These are phyloP conservation scores for Psix sp. DNA, from an alignment of 1,140 invertebrate species.

Conservation along the genomic window DNA sequence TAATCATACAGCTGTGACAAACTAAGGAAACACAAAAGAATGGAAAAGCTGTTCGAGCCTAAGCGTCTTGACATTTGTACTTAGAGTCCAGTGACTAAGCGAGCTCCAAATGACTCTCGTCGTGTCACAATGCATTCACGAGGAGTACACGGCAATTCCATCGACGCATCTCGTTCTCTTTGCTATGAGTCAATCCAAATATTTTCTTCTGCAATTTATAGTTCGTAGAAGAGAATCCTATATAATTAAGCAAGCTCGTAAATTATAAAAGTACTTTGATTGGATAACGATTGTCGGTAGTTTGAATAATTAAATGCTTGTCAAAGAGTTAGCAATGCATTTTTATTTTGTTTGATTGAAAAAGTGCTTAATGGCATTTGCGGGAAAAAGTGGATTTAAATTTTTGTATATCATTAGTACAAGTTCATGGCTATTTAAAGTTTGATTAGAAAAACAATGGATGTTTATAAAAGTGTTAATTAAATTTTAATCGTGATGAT, in stretches of 20 bases:
- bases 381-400: too few species aligned
- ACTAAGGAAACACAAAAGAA: too few species aligned
- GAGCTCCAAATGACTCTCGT: neutral
- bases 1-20: too few species aligned
- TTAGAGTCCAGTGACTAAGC: too few species aligned
- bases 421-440: neutral
- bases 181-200: constrained; percentile 2
- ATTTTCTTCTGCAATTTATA: neutral
- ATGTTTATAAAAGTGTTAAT: neutral
- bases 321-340: too few species aligned
- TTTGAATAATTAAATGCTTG: too few species aligned
- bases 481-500: constrained; percentile 15
- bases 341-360: too few species aligned
- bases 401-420: neutral
- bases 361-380: too few species aligned
- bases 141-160: too few species aligned
- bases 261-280: neutral
- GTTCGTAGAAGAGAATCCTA: neutral
- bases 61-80: too few species aligned
- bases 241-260: neutral
- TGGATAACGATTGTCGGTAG: neutral
- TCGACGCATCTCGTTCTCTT: neutral
- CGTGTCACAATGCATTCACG: neutral
- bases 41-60: too few species aligned
- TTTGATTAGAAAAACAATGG: neutral